These are phyloP conservation scores for Adela reaumurella DNA, from an alignment of 2,888 invertebrate species.

Conservation along the genomic window DNA sequence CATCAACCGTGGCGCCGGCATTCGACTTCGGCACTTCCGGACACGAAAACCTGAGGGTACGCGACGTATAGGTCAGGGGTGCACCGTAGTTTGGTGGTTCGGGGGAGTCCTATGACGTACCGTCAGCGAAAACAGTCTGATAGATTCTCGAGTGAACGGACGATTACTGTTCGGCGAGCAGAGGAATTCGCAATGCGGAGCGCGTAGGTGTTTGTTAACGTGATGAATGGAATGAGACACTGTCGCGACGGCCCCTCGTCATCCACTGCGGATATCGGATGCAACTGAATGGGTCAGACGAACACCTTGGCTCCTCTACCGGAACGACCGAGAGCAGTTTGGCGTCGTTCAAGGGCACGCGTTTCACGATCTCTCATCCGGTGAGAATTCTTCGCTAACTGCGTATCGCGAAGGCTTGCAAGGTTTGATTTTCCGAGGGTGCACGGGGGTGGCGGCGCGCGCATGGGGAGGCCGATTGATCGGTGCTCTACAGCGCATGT, in stretches of 20 bases:
- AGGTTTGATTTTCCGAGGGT: background rate
- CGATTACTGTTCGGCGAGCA: too few relatives aligned
- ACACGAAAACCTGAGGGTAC: background rate
- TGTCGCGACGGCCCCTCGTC: constrained; percentile 18
- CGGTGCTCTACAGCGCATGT: constrained; percentile 45
- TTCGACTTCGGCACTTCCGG: constrained; percentile 18
- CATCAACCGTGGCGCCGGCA: constrained; percentile 57
- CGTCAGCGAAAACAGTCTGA: too few relatives aligned
- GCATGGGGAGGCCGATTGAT: constrained; percentile 44
- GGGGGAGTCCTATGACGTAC: constrained; percentile 6
- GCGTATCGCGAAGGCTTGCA: background rate
- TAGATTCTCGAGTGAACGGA: too few relatives aligned
- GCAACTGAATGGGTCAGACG: background rate
- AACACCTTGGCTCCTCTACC: background rate
- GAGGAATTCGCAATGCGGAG: background rate
- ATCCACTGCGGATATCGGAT: constrained; percentile 1
- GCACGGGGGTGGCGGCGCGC: constrained; percentile 34
- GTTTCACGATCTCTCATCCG: background rate
- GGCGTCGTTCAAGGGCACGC: constrained; percentile 31
- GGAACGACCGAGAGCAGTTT: constrained; percentile 11
- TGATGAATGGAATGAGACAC: constrained; percentile 3
- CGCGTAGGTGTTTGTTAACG: constrained; percentile 50
- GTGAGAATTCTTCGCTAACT: background rate
- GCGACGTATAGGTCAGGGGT: too few relatives aligned
- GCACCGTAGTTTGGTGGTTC: background rate